phyloP scores from a whole-genome alignment of 2,888 invertebrate species.

The Ypsolopha scabrella region DNA sequence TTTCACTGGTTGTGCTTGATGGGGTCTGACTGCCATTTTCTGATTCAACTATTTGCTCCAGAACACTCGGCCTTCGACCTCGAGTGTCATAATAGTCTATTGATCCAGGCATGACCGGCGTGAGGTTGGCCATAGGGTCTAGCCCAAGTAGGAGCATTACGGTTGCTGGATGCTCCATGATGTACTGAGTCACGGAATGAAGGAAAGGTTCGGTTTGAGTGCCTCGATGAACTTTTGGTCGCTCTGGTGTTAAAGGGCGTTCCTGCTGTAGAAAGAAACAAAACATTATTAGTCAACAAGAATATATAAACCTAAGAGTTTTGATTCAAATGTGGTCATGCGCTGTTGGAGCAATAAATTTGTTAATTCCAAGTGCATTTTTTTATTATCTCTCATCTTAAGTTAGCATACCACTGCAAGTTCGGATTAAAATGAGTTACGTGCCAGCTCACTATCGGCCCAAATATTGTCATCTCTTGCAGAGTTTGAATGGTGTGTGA shows the following conservation, averaged over 20 bases:
- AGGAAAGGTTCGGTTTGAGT: constrained; percentile 76
- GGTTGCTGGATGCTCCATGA: constrained; percentile 78
- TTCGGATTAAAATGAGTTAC: constrained; percentile 89
- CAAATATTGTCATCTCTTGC: constrained; percentile 81
- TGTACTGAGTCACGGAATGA: constrained; percentile 73
- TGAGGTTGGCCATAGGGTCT: constrained; percentile 68
- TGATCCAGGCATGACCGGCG: constrained; percentile 48
- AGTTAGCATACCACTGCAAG: constrained; percentile 74
- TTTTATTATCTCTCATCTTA: too few species aligned
- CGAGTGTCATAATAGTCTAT: constrained; percentile 59
- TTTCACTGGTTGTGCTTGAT: constrained; percentile 52
- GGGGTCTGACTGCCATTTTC: constrained; percentile 57
- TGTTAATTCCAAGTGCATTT: too few species aligned
- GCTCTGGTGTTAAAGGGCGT: constrained; percentile 48
- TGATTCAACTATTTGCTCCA: constrained; percentile 59
- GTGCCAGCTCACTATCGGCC: constrained; percentile 56
- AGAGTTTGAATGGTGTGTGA: constrained; percentile 81
- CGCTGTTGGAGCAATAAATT: too few species aligned
- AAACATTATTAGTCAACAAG: too few species aligned
- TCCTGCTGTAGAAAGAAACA: constrained; percentile 33
- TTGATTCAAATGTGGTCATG: too few species aligned
- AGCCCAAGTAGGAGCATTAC: constrained; percentile 81
- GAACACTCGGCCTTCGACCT: constrained; percentile 44
- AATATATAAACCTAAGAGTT: too few species aligned
- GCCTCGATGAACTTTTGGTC: constrained; percentile 45